phyloP scores from a whole-genome alignment of 2,113 vertebrate genomes.

The Suncus etruscus region DNA sequence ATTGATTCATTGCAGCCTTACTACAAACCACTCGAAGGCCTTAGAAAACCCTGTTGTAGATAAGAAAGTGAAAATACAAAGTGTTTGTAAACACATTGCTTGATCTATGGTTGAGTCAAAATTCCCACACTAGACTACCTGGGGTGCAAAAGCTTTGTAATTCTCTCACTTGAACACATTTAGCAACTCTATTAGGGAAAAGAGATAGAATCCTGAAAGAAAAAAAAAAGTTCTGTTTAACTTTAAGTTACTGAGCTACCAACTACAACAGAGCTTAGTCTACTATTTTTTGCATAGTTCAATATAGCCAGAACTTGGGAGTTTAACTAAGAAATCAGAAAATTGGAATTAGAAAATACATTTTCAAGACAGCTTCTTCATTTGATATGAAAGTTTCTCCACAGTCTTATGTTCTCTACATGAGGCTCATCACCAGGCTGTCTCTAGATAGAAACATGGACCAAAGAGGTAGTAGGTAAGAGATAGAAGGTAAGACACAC shows the following conservation, averaged over 20 bases:
- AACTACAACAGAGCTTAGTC: neutral
- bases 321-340: neutral
- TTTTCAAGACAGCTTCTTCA: neutral
- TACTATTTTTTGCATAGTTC: neutral
- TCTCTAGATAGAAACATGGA: neutral
- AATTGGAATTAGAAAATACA: neutral
- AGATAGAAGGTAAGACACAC: neutral
- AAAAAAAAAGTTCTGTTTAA: neutral
- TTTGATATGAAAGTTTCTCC: no score
- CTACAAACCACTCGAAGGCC: neutral
- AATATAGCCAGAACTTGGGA: neutral
- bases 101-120: neutral
- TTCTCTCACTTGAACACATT: slow-evolving; percentile 1
- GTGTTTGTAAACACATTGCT: neutral
- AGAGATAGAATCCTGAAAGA: neutral
- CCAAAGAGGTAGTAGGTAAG: no score
- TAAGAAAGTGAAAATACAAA: slow-evolving; percentile 18
- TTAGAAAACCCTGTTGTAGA: neutral
- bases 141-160: neutral
- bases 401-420: neutral
- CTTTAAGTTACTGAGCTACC: neutral
- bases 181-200: neutral
- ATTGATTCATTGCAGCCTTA: neutral
- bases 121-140: neutral
- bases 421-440: neutral